Evolutionary conservation across 2,888 invertebrate genomes (phyloP).

Genomic region (Cryptocephalus primarius): DNA sequence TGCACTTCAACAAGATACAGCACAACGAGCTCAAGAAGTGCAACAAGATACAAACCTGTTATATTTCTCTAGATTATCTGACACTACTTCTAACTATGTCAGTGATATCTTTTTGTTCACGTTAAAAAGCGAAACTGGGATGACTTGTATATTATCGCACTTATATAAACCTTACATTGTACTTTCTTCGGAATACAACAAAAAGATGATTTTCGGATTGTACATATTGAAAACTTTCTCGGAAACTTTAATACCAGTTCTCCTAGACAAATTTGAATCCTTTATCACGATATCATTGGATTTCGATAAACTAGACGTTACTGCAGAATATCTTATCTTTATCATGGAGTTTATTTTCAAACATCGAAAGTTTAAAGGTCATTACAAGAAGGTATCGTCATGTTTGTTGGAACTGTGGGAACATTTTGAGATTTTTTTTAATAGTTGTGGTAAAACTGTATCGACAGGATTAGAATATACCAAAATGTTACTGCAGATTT

Average conservation of each 20-base stretch:
- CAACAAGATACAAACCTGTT: too few relatives aligned
- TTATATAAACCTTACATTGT: constrained; percentile 16
- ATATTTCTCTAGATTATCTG: too few relatives aligned
- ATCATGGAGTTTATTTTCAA: constrained; percentile 12
- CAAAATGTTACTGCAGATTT: constrained; percentile 11
- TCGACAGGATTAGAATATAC: constrained; percentile 20
- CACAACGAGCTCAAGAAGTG: too few relatives aligned
- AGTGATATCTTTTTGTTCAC: too few relatives aligned
- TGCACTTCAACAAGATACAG: too few relatives aligned
- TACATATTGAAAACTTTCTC: constrained; percentile 26
- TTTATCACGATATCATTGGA: constrained; percentile 14
- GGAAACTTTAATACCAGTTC: constrained; percentile 17
- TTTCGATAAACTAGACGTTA: constrained; percentile 5
- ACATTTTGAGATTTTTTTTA: constrained; percentile 18
- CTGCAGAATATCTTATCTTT: constrained; percentile 9
- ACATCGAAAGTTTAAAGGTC: constrained; percentile 8
- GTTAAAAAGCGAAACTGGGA: too few relatives aligned
- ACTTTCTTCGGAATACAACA: constrained; percentile 17
- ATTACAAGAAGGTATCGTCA: constrained; percentile 8
- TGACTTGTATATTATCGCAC: not conserved
- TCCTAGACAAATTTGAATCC: constrained; percentile 19
- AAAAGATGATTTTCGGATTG: constrained; percentile 19
- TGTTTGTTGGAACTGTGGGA: constrained; percentile 18
- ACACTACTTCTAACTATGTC: too few relatives aligned
- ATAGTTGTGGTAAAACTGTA: constrained; percentile 7